A percentile compares a stretch with the other conserved stretches of the same genome.
These are phyloP conservation scores for Prosopocoilus inquinatus DNA, from an alignment of 2,888 invertebrate genomes.

Conservation along the genomic window DNA sequence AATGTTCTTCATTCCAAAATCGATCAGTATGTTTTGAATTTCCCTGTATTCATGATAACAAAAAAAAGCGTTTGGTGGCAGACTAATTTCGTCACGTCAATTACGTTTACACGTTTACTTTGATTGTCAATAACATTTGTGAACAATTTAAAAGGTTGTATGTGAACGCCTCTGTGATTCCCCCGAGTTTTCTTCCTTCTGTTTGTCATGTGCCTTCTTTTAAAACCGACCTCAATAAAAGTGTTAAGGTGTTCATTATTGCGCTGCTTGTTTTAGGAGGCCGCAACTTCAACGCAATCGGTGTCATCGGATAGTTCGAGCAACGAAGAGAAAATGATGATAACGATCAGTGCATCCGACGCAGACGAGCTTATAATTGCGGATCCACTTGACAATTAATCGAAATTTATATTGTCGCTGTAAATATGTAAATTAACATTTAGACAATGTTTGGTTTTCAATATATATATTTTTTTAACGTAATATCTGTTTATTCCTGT, in stretches of 20 bases:
- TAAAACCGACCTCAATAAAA: neutral
- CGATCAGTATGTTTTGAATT: too few relatives aligned
- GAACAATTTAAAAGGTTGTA: too few relatives aligned
- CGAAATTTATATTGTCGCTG: slow-evolving; percentile 5
- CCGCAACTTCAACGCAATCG: slow-evolving; percentile 71
- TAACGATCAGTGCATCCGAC: slow-evolving; percentile 65
- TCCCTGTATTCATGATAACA: too few relatives aligned
- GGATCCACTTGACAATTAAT: slow-evolving; percentile 41
- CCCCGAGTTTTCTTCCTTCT: slow-evolving; percentile 13
- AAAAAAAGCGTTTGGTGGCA: too few relatives aligned
- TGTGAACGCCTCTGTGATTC: too few relatives aligned
- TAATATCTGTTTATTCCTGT: neutral
- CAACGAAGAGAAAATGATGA: slow-evolving; percentile 75
- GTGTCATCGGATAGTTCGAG: slow-evolving; percentile 69
- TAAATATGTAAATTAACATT: slow-evolving; percentile 12
- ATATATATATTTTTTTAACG: slow-evolving; percentile 20
- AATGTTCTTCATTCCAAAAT: too few relatives aligned
- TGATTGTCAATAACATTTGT: too few relatives aligned
- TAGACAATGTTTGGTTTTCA: slow-evolving; percentile 12
- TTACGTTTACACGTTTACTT: too few relatives aligned
- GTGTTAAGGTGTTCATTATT: neutral
- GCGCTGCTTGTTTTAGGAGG: slow-evolving; percentile 56
- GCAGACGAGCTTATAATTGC: slow-evolving; percentile 49
- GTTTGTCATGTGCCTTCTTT: neutral
- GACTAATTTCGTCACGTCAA: too few relatives aligned